Conservation (phyloP, 2,888 invertebrate genomes). For the Caenorhabditis sulstoni region DNA sequence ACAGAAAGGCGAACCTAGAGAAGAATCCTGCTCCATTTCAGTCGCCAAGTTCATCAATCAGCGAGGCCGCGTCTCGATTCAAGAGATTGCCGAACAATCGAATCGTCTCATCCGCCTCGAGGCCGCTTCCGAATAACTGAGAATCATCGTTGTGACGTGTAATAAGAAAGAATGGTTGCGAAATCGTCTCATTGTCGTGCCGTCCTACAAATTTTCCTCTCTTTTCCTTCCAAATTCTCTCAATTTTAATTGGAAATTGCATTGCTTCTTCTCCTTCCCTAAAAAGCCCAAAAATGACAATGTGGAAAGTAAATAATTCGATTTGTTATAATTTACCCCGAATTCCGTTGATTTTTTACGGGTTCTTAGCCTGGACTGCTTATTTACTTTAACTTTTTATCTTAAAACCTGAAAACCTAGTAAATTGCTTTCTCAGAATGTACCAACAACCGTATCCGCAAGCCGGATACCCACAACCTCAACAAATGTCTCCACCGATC, state of each 20-base stretch:
- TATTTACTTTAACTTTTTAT: not conserved
- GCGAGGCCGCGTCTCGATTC: slow-evolving; percentile 93
- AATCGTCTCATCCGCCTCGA: slow-evolving; percentile 91
- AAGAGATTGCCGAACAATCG: slow-evolving; percentile 94
- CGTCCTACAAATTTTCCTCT: no score
- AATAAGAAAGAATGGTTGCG: not conserved
- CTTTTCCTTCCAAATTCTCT: no score
- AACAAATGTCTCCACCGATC: not conserved
- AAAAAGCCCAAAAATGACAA: no score
- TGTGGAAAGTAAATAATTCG: no score
- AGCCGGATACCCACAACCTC: slow-evolving; percentile 3
- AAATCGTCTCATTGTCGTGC: no score
- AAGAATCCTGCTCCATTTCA: slow-evolving; percentile 29
- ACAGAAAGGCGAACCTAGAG: no score
- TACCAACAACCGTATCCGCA: slow-evolving; percentile 7
- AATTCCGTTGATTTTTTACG: not conserved
- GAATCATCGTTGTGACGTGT: no score
- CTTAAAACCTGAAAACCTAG: not conserved
- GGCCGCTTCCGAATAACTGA: not conserved
- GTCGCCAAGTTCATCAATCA: slow-evolving; percentile 96
- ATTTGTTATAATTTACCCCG: not conserved
- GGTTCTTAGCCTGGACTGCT: not conserved
- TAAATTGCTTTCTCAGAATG: not conserved
- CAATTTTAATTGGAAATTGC: no score
- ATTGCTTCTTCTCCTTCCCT: no score